A percentile compares a stretch with the other conserved stretches of the same genome.
These are phyloP conservation scores for Tillus elongatus DNA, from an alignment of 2,888 invertebrate genomes.

Conservation along the genomic window DNA sequence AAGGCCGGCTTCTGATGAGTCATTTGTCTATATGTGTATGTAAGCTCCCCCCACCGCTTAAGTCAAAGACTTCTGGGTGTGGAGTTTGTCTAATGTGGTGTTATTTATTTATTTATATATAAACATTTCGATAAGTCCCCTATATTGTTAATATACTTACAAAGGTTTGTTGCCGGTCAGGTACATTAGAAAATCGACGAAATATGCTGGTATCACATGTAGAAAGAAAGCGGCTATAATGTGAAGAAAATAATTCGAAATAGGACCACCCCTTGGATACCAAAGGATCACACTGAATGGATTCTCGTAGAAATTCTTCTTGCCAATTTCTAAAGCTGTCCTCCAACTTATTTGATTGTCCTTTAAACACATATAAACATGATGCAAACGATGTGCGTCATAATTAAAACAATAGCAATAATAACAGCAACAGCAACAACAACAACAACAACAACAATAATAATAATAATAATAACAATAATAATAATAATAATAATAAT, in stretches of 20 bases:
- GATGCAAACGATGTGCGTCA: neutral
- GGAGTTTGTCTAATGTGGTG: no score
- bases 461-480: no score
- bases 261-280: slow-evolving; percentile 69
- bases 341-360: slow-evolving; percentile 81
- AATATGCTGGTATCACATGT: slow-evolving; percentile 68
- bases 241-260: slow-evolving; percentile 57
- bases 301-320: slow-evolving; percentile 52
- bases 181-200: slow-evolving; percentile 60
- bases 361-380: slow-evolving; percentile 22
- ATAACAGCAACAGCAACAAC: slow-evolving; percentile 4
- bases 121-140: no score
- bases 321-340: slow-evolving; percentile 60
- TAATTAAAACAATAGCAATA: slow-evolving; percentile 5
- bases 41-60: no score
- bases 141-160: slow-evolving; percentile 58
- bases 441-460: no score
- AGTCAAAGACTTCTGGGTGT: no score
- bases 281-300: slow-evolving; percentile 72
- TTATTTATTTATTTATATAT: neutral
- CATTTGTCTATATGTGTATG: no score
- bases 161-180: slow-evolving; percentile 66
- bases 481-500: no score
- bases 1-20: no score
- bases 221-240: slow-evolving; percentile 58